These are phyloP conservation scores for Athalia cordata DNA, from an alignment of 2,888 invertebrate species.

Conservation along the genomic window DNA sequence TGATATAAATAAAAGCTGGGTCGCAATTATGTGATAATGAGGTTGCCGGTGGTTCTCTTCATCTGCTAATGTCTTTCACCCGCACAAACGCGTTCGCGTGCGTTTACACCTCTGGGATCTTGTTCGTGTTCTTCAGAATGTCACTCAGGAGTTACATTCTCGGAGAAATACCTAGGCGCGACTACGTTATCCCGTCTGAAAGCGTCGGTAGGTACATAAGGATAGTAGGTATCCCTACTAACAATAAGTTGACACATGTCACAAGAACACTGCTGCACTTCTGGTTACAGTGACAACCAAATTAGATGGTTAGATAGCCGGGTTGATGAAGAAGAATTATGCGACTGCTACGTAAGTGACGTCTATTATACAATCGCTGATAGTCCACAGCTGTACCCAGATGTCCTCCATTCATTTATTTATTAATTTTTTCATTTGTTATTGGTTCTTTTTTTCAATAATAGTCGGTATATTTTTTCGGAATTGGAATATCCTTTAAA, in stretches of 20 bases:
- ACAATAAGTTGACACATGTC: constrained; percentile 4
- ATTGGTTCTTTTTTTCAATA: too few species aligned
- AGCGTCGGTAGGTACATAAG: background rate
- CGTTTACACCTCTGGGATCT: constrained; percentile 27
- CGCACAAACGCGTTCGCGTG: background rate
- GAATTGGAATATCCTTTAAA: too few species aligned
- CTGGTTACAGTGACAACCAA: background rate
- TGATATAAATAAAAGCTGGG: constrained; percentile 40
- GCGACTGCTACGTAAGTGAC: too few species aligned
- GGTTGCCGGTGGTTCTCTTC: constrained; percentile 26
- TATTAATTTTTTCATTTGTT: too few species aligned
- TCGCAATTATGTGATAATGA: constrained; percentile 44
- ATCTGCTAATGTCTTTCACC: constrained; percentile 35
- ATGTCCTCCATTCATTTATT: too few species aligned
- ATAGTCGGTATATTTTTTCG: too few species aligned
- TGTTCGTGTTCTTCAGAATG: constrained; percentile 32
- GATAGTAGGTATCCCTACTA: background rate
- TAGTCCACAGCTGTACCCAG: too few species aligned
- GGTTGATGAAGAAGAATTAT: too few species aligned
- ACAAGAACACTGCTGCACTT: constrained; percentile 1
- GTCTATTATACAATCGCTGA: too few species aligned
- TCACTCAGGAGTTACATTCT: constrained; percentile 42
- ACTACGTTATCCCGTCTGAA: constrained; percentile 8
- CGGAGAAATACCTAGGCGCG: constrained; percentile 32
- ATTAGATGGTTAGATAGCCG: background rate